Evolutionary conservation across 1,140 invertebrate genomes (phyloP), one percentile per base, ranked within the genome.

Genomic region (Bradysia coprophila): DNA sequence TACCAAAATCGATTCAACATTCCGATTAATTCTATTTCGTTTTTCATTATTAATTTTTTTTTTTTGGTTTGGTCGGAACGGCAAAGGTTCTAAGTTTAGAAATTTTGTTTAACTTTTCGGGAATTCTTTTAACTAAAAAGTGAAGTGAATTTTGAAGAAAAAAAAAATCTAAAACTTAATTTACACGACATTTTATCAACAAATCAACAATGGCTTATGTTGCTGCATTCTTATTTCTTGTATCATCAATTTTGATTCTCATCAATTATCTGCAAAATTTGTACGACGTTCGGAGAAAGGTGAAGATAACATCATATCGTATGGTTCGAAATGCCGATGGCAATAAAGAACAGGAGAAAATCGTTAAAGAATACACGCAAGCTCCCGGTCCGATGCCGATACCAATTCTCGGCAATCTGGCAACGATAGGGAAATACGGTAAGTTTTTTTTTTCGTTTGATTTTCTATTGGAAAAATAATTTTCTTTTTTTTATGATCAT

Each of bases 371-470:
- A 18, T 22, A 24, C 19, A 13, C 15, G 15, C 56, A 52, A 46
- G 65, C 73, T 0, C 71, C 69, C 10, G 77, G 76, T 2, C 78
- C 80, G 0, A 56, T 53, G n/a, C 67, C 74, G 18, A 71, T 72
- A 59, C 82, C 83, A 0, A 43, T 86, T 9, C 62, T 85, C 33
- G 84, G 83, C 4, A 76, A 72, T 52, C 60, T 86, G 38, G 72
- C 80, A 55, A 63, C 75, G 21, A 57, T 89, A 20, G 72, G 70
- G 2, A 66, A 68, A 34, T 63, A 72, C 45, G 67, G n/a, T n/a
- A n/a, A n/a, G n/a, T n/a, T n/a, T n/a, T n/a, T n/a, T n/a, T n/a
- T n/a, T n/a, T n/a, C n/a, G n/a, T n/a, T n/a, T n/a, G n/a, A n/a
- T n/a, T n/a, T n/a, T n/a, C n/a, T n/a, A n/a, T n/a, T n/a, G n/a